A percentile compares a stretch with the other conserved stretches of the same genome.
Evolutionary conservation across 2,797 vertebrate genomes (phyloP).

Genomic region (Sebastes nivosus): DNA sequence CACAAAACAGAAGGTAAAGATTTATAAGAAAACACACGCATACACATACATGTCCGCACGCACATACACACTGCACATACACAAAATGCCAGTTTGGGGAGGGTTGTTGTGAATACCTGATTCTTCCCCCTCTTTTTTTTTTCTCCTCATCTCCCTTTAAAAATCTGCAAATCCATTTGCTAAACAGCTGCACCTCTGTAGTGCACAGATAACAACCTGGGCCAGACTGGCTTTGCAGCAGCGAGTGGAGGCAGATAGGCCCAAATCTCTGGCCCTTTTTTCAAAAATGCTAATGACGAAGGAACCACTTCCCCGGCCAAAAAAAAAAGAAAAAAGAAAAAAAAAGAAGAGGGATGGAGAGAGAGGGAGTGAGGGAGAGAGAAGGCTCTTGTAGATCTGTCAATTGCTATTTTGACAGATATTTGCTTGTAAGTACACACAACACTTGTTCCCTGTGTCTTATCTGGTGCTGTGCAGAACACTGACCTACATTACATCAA

Average conservation of each 20-base stretch:
- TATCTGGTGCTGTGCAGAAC: constrained; percentile 99
- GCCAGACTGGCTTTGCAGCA: constrained; percentile 97
- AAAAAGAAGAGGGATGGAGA: neutral
- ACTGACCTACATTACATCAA: constrained; percentile 99
- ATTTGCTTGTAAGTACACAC: constrained; percentile 99
- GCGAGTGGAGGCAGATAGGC: constrained; percentile 98
- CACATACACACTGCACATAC: constrained; percentile 26
- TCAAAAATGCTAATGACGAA: constrained; percentile 99
- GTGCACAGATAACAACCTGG: constrained; percentile 99
- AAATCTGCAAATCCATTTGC: constrained; percentile 99
- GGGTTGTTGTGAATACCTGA: constrained; percentile 96
- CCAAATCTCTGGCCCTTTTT: constrained; percentile 99
- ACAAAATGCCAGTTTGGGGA: constrained; percentile 85
- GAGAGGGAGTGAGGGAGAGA: constrained; percentile 53
- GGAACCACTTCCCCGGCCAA: constrained; percentile 97
- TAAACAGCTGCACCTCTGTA: constrained; percentile 99
- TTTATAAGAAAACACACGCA: constrained; percentile 85
- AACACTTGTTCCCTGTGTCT: constrained; percentile 99
- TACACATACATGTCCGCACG: constrained; percentile 21
- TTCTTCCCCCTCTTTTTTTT: constrained; percentile 90
- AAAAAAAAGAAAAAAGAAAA: constrained; percentile 66
- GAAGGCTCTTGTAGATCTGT: constrained; percentile 99
- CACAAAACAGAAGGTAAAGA: constrained; percentile 90
- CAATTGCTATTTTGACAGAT: constrained; percentile 99
- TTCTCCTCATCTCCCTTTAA: constrained; percentile 97